These are phyloP conservation scores for Delphinapterus leucas DNA, from an alignment of 2,113 vertebrate genomes.

Conservation along the genomic window DNA sequence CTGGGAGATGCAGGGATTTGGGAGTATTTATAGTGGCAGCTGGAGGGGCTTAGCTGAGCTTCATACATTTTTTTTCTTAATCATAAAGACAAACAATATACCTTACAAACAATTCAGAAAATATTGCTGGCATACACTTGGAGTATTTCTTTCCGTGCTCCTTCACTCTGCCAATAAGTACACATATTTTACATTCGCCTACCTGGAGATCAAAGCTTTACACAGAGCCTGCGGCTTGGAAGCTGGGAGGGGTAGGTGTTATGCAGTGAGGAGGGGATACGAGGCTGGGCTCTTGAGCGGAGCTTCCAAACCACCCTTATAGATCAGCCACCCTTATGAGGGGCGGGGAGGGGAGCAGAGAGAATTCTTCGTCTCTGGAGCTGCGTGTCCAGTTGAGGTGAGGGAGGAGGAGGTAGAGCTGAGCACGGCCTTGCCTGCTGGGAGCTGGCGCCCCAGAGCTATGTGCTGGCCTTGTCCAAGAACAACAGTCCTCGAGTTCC, in stretches of 20 bases:
- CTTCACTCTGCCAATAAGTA: neutral
- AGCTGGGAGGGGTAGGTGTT: neutral
- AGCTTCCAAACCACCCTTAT: neutral
- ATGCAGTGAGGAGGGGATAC: neutral
- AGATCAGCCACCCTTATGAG: neutral
- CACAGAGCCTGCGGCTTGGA: neutral
- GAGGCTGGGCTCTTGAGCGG: neutral
- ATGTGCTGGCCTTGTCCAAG: neutral
- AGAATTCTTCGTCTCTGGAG: neutral
- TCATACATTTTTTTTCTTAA: neutral
- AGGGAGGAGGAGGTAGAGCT: neutral
- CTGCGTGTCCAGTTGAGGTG: neutral
- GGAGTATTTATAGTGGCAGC: neutral
- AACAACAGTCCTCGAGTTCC: neutral
- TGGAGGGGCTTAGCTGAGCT: neutral
- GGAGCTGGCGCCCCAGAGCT: neutral
- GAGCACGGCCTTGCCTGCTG: neutral
- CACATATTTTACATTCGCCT: neutral
- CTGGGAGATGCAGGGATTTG: neutral
- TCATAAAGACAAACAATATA: neutral
- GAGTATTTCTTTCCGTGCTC: neutral
- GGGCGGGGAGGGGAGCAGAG: neutral
- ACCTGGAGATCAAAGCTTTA: neutral
- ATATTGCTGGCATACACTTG: no score
- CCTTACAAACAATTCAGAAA: neutral